Base-by-base conservation (phyloP, 2,888 invertebrate genomes). In the Sarcophaga carnaria region DNA sequence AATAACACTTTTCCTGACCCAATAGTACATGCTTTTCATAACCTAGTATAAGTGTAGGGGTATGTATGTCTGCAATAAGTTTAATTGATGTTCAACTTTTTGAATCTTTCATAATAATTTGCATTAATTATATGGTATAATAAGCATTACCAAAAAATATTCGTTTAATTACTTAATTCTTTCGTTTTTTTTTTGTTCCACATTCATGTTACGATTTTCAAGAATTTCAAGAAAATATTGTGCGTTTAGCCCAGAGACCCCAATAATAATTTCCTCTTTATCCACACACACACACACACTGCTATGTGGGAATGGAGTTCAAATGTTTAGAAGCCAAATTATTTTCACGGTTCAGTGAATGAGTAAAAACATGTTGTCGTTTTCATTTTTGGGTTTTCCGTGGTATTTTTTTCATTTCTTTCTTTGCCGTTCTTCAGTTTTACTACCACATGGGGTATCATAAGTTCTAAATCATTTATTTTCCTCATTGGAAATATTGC, bases 61-160 rank as follows among this genome's bases (percentile, higher is more conserved):
- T 47, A 6, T 74, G 14, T 20, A 49, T 62, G 47, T 75, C 47
- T 45, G 17, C n/a, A 60, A 25, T 78, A 37, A 63, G 63, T 37
- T 47, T 45, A 66, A 70, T 71, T 75, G 63, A 79, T 86, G 60
- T 60, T 60, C 2, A 66, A 74, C 60, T 74, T 67, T 74, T 37
- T 37, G 37, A 59, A 45, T 80, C 62, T 69, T 76, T 82, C 71
- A 86, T 77, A 72, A 80, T 77, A 80, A 80, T 86, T 86, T 83
- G 80, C 79, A 80, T 86, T 83, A 82, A 86, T 86, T 86, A 72
- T 76, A 80, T 76, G 76, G 75, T 63, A 63, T 72, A 83, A 67
- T 45, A 76, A 76, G 71, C 72, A 80, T 69, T 71, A 78, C 72
- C 20, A 64, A 69, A 82, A 64, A 70, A 66, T 74, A 37, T 27